Evolutionary conservation across 2,888 invertebrate species (phyloP), one percentile per base, ranked within the genome.

Genomic region (Halictus ligatus): DNA sequence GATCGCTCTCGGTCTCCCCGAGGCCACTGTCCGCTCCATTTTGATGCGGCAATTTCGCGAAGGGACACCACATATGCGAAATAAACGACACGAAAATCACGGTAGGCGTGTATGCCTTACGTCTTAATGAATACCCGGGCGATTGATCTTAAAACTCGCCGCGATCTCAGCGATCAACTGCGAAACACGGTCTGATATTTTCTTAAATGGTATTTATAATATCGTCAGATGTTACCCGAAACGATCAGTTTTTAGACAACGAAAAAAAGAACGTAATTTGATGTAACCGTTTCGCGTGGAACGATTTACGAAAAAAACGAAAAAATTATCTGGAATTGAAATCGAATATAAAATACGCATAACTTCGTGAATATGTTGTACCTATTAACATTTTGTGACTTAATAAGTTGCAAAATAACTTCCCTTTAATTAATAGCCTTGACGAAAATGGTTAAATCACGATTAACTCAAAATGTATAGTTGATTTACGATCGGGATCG

Each of bases 81-180:
- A 87, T 75, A 69, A 78, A 80, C 77, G 82, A 58, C 50, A 80
- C 64, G 87, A 73, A 50, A 71, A 87, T 81, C 80, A 73, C 13
- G 75, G 76, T 46, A 46, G 81, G 73, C 80, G 80, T 71, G 78
- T 50, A 40, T 64, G 46, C 13, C 29, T 81, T 82, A 80, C 82
- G 64, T 80, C 75, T 80, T 85, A 80, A 85, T 74, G 85, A 75
- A 40, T n/a, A n/a, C 69, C n/a, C 69, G 13, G 29, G 29, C 54
- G 50, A 78, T 77, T 54, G 77, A 75, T 84, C 75, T 21, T 29
- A 25, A 25, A 72, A 69, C 40, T 29, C 35, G 67, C 67, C 69
- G 58, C 76, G 64, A 46, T 46, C 46, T 13, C 7, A 13, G 5
- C 73, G 76, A 81, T 74, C 67, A 40, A 13, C n/a, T 29, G 40